Evolutionary conservation across 2,888 invertebrate genomes (phyloP).

Genomic region (Cerceris rybyensis): DNA sequence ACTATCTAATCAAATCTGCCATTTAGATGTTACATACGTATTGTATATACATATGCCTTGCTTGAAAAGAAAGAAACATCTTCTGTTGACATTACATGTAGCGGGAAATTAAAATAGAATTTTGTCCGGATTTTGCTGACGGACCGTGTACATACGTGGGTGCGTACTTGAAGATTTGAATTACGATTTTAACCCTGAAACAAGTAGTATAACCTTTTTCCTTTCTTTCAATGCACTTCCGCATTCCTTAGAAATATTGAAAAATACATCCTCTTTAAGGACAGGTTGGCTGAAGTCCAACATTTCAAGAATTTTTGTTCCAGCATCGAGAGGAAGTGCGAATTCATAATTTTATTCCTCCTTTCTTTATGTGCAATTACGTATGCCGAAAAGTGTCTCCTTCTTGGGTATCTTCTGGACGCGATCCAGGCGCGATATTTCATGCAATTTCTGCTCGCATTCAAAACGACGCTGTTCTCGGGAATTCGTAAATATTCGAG

Average conservation of each 20-base stretch:
- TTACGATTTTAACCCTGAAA: no score
- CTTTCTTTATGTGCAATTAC: background rate
- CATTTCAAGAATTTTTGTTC: background rate
- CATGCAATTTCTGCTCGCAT: background rate
- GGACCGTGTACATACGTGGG: no score
- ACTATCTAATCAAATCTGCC: no score
- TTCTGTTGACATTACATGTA: no score
- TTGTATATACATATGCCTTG: no score
- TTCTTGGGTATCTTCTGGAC: background rate
- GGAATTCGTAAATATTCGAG: background rate
- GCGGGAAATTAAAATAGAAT: no score
- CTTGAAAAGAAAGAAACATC: no score
- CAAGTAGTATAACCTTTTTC: background rate
- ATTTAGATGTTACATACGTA: no score
- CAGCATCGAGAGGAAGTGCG: background rate
- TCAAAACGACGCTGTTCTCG: background rate
- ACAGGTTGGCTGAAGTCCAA: background rate
- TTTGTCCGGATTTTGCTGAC: no score
- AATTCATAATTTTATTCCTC: conserved; percentile 11
- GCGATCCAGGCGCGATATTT: conserved; percentile 11
- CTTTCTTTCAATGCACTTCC: background rate
- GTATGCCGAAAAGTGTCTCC: background rate
- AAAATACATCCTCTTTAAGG: background rate
- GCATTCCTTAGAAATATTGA: background rate
- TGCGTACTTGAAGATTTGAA: no score